These are phyloP conservation scores for Ochropleura plecta DNA, from an alignment of 2,888 invertebrate species.

Conservation along the genomic window DNA sequence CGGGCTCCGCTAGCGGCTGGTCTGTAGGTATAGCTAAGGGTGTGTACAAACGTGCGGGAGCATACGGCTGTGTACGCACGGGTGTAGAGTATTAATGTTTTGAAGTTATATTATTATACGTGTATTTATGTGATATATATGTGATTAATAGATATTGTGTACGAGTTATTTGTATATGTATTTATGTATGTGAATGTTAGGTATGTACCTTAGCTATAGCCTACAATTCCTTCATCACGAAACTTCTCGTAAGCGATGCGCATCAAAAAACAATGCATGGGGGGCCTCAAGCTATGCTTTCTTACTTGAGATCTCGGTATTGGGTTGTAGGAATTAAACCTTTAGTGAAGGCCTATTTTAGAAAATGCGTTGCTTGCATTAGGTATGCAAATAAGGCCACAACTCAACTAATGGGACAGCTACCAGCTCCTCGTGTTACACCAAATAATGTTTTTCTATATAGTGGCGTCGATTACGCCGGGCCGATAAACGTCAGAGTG, in stretches of 20 bases:
- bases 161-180: no score
- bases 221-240: conserved; percentile 9
- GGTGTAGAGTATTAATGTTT: no score
- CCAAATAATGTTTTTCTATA: background rate
- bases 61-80: no score
- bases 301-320: conserved; percentile 13
- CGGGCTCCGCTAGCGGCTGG: no score
- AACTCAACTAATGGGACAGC: conserved; percentile 9
- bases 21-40: no score
- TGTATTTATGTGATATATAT: no score
- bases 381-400: background rate
- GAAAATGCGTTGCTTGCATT: conserved; percentile 9
- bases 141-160: no score
- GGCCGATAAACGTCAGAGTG: conserved; percentile 10
- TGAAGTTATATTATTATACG: no score
- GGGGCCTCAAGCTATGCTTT: conserved; percentile 26
- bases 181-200: no score
- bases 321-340: conserved; percentile 7
- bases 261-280: conserved; percentile 32
- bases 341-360: background rate
- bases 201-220: no score
- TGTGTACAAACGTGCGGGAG: no score
- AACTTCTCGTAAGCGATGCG: conserved; percentile 14
- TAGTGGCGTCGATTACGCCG: conserved; percentile 12
- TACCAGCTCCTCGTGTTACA: background rate